Conservation (phyloP, 2,797 vertebrate species). For the Potorous gilbertii region DNA sequence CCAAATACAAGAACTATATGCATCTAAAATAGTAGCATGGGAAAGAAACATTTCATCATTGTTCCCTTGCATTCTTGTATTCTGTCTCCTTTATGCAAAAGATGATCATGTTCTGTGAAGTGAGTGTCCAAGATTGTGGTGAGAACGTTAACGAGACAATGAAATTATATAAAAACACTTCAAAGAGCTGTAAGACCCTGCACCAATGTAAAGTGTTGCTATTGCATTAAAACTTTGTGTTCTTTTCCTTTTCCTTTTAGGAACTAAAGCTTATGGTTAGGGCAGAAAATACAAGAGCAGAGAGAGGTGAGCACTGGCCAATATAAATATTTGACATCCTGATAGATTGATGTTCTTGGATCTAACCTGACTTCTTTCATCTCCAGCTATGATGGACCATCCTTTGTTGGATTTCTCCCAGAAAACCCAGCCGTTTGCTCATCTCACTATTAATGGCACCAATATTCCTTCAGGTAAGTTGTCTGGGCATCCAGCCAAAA, state of each 20-base stretch:
- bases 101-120: neutral
- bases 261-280: conserved; percentile 83
- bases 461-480: conserved; percentile 86
- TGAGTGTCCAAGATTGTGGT: neutral
- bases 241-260: conserved; percentile 80
- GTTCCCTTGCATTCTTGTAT: neutral
- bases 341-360: neutral
- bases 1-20: neutral
- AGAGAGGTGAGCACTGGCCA: conserved; percentile 81
- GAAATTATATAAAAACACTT: neutral
- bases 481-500: conserved; percentile 29
- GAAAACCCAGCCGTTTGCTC: conserved; percentile 84
- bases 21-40: conserved; percentile 20
- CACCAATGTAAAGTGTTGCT: neutral
- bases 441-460: conserved; percentile 87
- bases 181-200: neutral
- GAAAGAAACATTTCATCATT: conserved; percentile 8
- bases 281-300: conserved; percentile 78
- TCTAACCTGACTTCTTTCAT: conserved; percentile 75
- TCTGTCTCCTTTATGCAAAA: conserved; percentile 13
- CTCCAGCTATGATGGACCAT: conserved; percentile 81
- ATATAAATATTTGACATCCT: conserved; percentile 24
- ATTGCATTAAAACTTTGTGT: neutral
- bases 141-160: neutral
- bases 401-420: conserved; percentile 79